phyloP scores from a whole-genome alignment of 1,140 invertebrate genomes.

The Battus philenor region DNA sequence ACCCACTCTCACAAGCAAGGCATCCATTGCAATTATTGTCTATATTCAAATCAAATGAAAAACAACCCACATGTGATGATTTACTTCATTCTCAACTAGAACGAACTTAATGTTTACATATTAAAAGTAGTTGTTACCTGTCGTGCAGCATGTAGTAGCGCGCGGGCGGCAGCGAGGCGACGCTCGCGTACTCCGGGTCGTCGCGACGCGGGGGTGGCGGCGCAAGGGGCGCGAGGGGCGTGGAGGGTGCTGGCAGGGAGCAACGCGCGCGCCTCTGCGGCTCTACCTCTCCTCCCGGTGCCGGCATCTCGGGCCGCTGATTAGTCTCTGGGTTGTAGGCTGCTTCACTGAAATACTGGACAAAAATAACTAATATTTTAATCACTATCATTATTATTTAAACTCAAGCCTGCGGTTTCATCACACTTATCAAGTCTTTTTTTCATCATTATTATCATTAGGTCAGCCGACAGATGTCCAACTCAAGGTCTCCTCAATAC shows the following conservation, averaged over 20 bases:
- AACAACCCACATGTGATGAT: no score
- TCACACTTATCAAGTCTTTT: no score
- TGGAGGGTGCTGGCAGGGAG: conserved; percentile 28
- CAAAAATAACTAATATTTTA: conserved; percentile 19
- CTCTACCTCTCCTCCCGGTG: conserved; percentile 56
- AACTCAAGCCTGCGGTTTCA: no score
- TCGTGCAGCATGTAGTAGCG: conserved; percentile 61
- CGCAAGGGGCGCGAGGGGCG: conserved; percentile 37
- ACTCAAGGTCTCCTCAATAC: not conserved
- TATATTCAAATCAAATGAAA: no score
- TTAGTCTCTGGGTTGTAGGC: conserved; percentile 91
- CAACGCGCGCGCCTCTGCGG: conserved; percentile 51
- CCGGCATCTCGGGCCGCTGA: conserved; percentile 76
- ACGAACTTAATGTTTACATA: no score
- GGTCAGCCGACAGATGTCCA: no score
- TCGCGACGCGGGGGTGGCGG: conserved; percentile 37
- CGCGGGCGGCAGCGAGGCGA: conserved; percentile 50
- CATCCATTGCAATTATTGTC: no score
- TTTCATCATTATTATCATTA: no score
- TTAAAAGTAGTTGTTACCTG: no score
- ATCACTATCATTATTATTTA: no score
- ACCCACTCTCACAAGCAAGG: no score
- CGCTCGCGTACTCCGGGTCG: conserved; percentile 66
- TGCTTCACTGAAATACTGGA: conserved; percentile 90
- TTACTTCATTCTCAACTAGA: no score